Evolutionary conservation across 2,113 vertebrate genomes (phyloP).

Genomic region (Scomber colias): DNA sequence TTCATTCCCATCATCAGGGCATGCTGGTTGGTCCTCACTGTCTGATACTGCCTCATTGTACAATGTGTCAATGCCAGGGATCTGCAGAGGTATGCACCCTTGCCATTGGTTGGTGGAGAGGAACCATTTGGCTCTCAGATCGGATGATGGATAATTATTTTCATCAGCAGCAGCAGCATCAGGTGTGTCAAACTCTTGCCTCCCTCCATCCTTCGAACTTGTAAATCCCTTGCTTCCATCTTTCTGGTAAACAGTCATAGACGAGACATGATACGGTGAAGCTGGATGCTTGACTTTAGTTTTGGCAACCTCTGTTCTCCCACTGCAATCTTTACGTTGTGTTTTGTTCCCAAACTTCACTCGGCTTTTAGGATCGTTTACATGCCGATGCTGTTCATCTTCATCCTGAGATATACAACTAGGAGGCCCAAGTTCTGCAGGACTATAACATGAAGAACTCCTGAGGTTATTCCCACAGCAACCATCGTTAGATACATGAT

Average conservation of each 20-base stretch:
- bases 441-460: slow-evolving; percentile 13
- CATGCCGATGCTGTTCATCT: slow-evolving; percentile 35
- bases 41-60: slow-evolving; percentile 49
- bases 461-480: slow-evolving; percentile 37
- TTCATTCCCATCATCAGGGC: slow-evolving; percentile 36
- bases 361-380: slow-evolving; percentile 38
- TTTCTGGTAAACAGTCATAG: slow-evolving; percentile 70
- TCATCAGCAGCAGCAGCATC: slow-evolving; percentile 41
- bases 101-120: slow-evolving; percentile 81
- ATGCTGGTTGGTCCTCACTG: slow-evolving; percentile 18
- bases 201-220: slow-evolving; percentile 37
- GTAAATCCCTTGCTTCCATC: slow-evolving; percentile 52
- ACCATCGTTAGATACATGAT: slow-evolving; percentile 6
- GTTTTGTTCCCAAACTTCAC: slow-evolving; percentile 54
- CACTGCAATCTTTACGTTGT: slow-evolving; percentile 50
- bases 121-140: slow-evolving; percentile 82
- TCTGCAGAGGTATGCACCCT: slow-evolving; percentile 73
- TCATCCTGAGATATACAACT: slow-evolving; percentile 50
- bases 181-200: slow-evolving; percentile 43
- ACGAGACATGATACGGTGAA: slow-evolving; percentile 75
- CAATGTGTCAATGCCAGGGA: slow-evolving; percentile 45
- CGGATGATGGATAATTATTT: slow-evolving; percentile 52
- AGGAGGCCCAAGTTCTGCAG: slow-evolving; percentile 45
- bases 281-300: slow-evolving; percentile 60
- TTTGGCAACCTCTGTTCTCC: slow-evolving; percentile 55